These are phyloP conservation scores for Chaetorhynchus papuensis DNA, from an alignment of 2,113 vertebrate genomes.

Conservation along the genomic window DNA sequence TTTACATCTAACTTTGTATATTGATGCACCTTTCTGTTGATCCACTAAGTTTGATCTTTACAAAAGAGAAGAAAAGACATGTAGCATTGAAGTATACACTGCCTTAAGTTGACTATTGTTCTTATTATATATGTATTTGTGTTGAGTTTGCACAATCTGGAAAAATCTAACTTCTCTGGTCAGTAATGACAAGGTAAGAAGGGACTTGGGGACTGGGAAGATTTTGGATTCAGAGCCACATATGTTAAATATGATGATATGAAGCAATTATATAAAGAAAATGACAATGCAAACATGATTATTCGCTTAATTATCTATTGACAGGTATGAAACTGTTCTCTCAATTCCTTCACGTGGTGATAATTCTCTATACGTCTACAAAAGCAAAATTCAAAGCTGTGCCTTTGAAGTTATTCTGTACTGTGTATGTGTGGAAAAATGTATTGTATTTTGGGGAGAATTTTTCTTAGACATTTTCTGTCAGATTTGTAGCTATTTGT, in stretches of 20 bases:
- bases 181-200: constrained; percentile 46
- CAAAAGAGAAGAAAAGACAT: constrained; percentile 37
- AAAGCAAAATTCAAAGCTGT: constrained; percentile 78
- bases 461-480: constrained; percentile 82
- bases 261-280: constrained; percentile 52
- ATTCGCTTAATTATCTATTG: constrained; percentile 46
- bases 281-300: constrained; percentile 47
- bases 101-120: constrained; percentile 75
- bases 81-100: constrained; percentile 63
- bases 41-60: constrained; percentile 38
- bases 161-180: constrained; percentile 45
- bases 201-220: constrained; percentile 49
- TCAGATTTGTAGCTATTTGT: constrained; percentile 88
- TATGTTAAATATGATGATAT: constrained; percentile 53
- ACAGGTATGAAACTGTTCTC: constrained; percentile 62
- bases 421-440: constrained; percentile 77
- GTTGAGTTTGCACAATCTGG: constrained; percentile 74
- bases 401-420: constrained; percentile 80
- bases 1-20: constrained; percentile 58
- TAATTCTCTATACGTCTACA: constrained; percentile 69
- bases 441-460: constrained; percentile 79
- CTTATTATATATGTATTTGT: constrained; percentile 66
- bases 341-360: constrained; percentile 61
- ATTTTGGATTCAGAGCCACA: constrained; percentile 35
- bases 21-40: constrained; percentile 60